Evolutionary conservation across 2,797 vertebrate species (phyloP), one percentile per base, ranked within the genome.

Genomic region (Agapornis canus): DNA sequence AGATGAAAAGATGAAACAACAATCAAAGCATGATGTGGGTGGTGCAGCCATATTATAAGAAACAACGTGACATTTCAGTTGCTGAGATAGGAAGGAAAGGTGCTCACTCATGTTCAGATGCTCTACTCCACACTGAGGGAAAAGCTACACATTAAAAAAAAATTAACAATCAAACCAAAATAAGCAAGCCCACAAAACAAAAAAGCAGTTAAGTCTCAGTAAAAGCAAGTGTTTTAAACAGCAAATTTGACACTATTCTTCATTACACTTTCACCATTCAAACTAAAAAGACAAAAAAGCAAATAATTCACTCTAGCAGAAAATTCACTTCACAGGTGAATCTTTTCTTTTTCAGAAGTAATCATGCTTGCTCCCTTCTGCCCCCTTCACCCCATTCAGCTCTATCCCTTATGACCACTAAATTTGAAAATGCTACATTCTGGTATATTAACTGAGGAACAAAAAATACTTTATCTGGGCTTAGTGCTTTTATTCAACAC

Each of bases 401-500:
- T 92, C 4, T 32, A 63, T 79, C 66, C 45, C 48, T 31, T 70
- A 31, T 51, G 91, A 86, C 75, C 91, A 72, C 54, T 88, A 91
- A 37, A 32, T 94, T 56, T 83, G 63, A 88, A 89, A 96, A 82
- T 32, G 66, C 39, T 80, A 18, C 83, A 47, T 78, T 86, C 78
- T 86, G 60, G 11, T 75, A 13, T 48, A 54, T 93, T 95, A 90
- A 92, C 89, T 82, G 78, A 94, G 71, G 87, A 91, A 91, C 79
- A 89, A 78, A 78, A 94, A 71, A 35, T 56, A 64, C 81, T 92
- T 95, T 69, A 94, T 95, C 91, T 89, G 81, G 91, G 89, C 83
- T 96, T 92, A 84, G 66, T 45, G 86, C 81, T 94, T 93, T 94
- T 95, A 95, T 95, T 97, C 96, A 97, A 97, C 95, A 94, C 90